These are phyloP conservation scores for Metellina segmentata DNA, from an alignment of 2,888 invertebrate species.

Conservation along the genomic window DNA sequence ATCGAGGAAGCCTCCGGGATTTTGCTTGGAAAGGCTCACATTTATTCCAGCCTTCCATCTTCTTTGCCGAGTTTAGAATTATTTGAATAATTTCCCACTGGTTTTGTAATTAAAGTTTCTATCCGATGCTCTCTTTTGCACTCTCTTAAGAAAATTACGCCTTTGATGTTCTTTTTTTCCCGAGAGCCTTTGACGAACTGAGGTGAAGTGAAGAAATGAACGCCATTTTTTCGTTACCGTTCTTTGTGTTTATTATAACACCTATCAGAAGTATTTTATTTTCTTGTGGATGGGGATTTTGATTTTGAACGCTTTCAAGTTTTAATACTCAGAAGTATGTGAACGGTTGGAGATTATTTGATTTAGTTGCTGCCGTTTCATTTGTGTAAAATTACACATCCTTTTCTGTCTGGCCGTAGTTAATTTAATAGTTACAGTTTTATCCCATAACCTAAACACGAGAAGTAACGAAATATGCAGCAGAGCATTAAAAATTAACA, in stretches of 20 bases:
- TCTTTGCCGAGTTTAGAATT: conserved; percentile 20
- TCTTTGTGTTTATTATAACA: neutral
- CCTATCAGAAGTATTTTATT: neutral
- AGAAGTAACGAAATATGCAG: no score
- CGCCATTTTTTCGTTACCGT: neutral
- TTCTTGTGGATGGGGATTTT: no score
- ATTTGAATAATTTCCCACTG: conserved; percentile 40
- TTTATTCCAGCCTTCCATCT: neutral
- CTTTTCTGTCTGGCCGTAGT: no score
- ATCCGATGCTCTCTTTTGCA: conserved; percentile 5
- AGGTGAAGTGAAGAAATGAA: neutral
- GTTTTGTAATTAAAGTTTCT: conserved; percentile 50
- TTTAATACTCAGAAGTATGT: no score
- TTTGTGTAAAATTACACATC: no score
- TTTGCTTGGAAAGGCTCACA: neutral
- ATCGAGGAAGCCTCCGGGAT: neutral
- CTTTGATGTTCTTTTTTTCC: neutral
- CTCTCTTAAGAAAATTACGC: neutral
- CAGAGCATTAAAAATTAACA: no score
- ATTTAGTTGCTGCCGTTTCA: no score
- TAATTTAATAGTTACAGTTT: no score
- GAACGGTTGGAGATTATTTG: no score
- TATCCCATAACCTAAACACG: no score
- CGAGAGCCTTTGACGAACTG: neutral
- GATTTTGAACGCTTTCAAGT: no score